Conservation (phyloP, 2,888 invertebrate genomes). For the Cephus spinipes region DNA sequence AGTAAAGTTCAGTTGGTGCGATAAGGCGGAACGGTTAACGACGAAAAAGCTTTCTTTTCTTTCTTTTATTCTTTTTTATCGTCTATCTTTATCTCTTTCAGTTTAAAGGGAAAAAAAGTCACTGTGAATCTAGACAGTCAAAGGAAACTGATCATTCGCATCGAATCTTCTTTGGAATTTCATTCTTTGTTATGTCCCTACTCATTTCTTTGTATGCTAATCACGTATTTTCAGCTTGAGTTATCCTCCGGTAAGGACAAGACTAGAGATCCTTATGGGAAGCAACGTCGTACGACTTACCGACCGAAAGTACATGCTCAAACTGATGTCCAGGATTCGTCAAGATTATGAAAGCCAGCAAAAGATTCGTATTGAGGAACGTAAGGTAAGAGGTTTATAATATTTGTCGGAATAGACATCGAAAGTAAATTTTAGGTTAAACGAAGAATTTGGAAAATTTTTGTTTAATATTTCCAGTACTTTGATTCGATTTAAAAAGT, state of each 20-base stretch:
- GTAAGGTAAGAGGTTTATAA: constrained; percentile 70
- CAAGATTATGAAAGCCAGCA: constrained; percentile 75
- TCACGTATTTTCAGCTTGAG: constrained; percentile 69
- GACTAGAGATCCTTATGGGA: constrained; percentile 79
- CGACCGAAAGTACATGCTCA: constrained; percentile 77
- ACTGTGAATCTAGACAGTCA: background rate
- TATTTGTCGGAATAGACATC: background rate
- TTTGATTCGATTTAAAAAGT: background rate
- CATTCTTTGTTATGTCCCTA: background rate
- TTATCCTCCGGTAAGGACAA: constrained; percentile 74
- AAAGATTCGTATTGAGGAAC: constrained; percentile 72
- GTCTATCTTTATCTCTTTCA: background rate
- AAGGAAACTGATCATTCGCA: background rate
- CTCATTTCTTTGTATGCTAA: background rate
- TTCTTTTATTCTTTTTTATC: background rate
- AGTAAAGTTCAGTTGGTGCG: background rate
- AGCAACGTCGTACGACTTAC: constrained; percentile 76
- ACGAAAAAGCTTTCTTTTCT: background rate
- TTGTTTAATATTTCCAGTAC: background rate
- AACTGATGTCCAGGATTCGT: constrained; percentile 72
- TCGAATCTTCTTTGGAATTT: background rate
- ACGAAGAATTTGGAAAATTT: background rate
- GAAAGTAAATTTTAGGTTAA: constrained; percentile 6
- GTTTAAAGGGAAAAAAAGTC: background rate
- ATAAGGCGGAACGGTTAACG: background rate